Evolutionary conservation across 2,888 invertebrate species (phyloP), one percentile per base, ranked within the genome.

Genomic region (Oasisia sp.): DNA sequence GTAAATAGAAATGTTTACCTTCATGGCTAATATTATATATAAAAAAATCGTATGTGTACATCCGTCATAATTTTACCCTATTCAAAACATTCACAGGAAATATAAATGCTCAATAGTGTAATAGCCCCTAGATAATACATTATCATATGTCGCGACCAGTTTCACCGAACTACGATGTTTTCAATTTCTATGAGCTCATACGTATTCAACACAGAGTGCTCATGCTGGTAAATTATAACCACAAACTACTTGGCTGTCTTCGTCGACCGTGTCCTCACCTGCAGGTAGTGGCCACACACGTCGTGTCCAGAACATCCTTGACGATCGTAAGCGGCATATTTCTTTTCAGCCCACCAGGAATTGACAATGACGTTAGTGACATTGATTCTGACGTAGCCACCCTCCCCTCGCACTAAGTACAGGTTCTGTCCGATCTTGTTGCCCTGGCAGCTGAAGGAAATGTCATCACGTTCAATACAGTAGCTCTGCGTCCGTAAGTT

Each of bases 341-440:
- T 32, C 32, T 90, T 90, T 32, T 90, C 90, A 1, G 1, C 90
- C 90, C 90, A 90, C 90, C 90, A 90, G 90, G 32, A 32, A 44
- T 90, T 27, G 19, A 7, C 32, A 27, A 90, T 90, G 14, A 90
- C 90, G 19, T 90, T 0, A 27, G 90, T 90, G 90, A 90, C 32
- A 27, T 90, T 90, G 8, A 90, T 32, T 38, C 44, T 27, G 32
- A 32, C 32, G 27, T 90, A 90, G 14, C 4, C 7, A 14, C 44
- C 90, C 8, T 12, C 14, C 19, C 90, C 44, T n/a, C 27, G n/a
- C 27, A 32, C 90, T 14, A 90, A 14, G 90, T 32, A 90, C 90
- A 90, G 32, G 44, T 90, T 90, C 27, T 90, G 90, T 38, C 90
- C 90, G 32, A 90, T 90, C 32, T 38, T 38, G 44, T 90, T 27